A percentile compares a stretch with the other conserved stretches of the same genome.
phyloP scores from a whole-genome alignment of 1,140 invertebrate species.

The Sarcophaga bullata region DNA sequence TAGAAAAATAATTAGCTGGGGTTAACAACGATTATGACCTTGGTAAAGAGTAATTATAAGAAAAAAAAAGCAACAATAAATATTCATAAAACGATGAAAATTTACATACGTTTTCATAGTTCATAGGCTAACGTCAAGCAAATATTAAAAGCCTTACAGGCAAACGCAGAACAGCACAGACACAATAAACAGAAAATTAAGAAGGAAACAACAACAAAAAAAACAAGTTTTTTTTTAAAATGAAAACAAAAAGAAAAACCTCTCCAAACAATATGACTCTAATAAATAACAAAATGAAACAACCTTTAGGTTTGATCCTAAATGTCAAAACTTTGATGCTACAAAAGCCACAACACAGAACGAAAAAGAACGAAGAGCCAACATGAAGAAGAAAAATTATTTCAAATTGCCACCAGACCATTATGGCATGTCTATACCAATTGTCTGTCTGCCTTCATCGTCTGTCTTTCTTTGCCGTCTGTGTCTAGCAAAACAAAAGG shows the following conservation, averaged over 20 bases:
- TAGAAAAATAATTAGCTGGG: too few relatives aligned
- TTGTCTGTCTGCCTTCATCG: too few relatives aligned
- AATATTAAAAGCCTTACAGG: too few relatives aligned
- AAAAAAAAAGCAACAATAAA: too few relatives aligned
- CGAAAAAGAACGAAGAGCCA: not conserved
- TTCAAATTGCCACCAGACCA: slow-evolving; percentile 6
- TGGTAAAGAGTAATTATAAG: too few relatives aligned
- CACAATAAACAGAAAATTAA: not conserved
- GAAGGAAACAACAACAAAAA: not conserved
- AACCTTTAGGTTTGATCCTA: slow-evolving; percentile 3
- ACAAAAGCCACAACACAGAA: not conserved
- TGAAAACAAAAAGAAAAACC: not conserved
- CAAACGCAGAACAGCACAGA: too few relatives aligned
- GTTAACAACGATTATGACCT: too few relatives aligned
- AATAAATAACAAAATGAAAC: slow-evolving; percentile 23
- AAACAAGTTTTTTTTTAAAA: not conserved
- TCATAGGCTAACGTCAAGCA: too few relatives aligned
- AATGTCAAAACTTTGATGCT: not conserved
- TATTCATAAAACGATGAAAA: too few relatives aligned
- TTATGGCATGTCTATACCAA: not conserved
- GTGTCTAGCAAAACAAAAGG: not conserved
- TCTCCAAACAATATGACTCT: not conserved
- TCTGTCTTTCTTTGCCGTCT: not conserved
- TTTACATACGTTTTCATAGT: too few relatives aligned
- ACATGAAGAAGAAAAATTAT: not conserved